phyloP scores from a whole-genome alignment of 2,113 vertebrate genomes.

The Mionectes macconnelli region DNA sequence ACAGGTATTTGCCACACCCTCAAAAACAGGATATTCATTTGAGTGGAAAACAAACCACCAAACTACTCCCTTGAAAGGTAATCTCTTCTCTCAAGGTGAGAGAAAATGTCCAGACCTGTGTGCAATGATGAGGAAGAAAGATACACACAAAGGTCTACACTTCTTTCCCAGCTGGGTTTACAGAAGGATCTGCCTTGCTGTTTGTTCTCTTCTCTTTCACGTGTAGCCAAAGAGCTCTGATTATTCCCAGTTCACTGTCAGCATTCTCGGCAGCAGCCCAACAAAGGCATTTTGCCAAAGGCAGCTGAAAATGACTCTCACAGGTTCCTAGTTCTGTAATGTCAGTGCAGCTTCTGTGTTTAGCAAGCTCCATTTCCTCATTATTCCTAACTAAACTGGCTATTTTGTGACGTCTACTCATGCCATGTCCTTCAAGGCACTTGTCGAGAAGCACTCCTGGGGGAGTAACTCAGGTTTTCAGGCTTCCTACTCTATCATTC shows the following conservation, averaged over 20 bases:
- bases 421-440: background rate
- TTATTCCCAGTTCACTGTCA: background rate
- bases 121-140: background rate
- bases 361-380: background rate
- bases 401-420: background rate
- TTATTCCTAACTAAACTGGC: background rate
- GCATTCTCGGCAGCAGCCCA: background rate
- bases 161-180: background rate
- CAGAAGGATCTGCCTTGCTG: background rate
- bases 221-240: accelerated
- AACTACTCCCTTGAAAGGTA: background rate
- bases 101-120: background rate
- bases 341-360: background rate
- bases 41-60: background rate
- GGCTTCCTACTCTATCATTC: background rate
- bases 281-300: background rate
- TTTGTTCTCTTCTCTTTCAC: background rate
- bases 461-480: background rate
- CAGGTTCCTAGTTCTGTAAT: background rate
- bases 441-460: background rate
- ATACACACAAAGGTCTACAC: background rate
- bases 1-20: background rate
- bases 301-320: background rate
- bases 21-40: background rate
- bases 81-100: background rate